These are phyloP conservation scores for Varecia variegata DNA, from an alignment of 2,797 vertebrate species.

Conservation along the genomic window DNA sequence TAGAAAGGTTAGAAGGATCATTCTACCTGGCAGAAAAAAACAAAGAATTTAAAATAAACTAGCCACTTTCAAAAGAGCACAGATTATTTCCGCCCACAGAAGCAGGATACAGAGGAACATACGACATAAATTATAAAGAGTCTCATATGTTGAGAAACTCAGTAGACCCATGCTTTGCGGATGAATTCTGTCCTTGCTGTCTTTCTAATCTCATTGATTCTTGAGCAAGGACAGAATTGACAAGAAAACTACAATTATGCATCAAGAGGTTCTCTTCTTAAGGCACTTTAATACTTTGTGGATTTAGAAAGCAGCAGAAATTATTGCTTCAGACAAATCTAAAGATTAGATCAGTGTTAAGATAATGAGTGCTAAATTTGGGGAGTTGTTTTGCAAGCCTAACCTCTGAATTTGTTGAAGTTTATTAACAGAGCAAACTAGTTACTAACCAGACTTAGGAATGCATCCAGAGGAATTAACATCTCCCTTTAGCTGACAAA, in stretches of 20 bases:
- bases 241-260: conserved; percentile 23
- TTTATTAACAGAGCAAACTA: conserved; percentile 61
- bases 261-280: not conserved
- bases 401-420: conserved; percentile 61
- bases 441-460: conserved; percentile 54
- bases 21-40: not conserved
- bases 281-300: not conserved
- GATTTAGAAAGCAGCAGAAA: conserved; percentile 34
- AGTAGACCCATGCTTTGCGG: not conserved
- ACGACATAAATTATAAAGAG: not conserved
- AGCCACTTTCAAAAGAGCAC: not conserved
- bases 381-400: conserved; percentile 46
- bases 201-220: not conserved
- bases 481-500: conserved; percentile 55
- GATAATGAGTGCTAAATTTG: conserved; percentile 60
- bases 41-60: conserved; percentile 1
- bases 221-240: conserved; percentile 14
- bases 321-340: conserved; percentile 47
- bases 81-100: conserved; percentile 5
- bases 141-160: not conserved
- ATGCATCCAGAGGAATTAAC: conserved; percentile 43
- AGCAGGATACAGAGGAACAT: not conserved
- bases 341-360: conserved; percentile 29
- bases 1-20: not conserved
- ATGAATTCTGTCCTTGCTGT: not conserved